Conservation (phyloP, 2,113 vertebrate species). For the Melanerpes formicivorus region DNA sequence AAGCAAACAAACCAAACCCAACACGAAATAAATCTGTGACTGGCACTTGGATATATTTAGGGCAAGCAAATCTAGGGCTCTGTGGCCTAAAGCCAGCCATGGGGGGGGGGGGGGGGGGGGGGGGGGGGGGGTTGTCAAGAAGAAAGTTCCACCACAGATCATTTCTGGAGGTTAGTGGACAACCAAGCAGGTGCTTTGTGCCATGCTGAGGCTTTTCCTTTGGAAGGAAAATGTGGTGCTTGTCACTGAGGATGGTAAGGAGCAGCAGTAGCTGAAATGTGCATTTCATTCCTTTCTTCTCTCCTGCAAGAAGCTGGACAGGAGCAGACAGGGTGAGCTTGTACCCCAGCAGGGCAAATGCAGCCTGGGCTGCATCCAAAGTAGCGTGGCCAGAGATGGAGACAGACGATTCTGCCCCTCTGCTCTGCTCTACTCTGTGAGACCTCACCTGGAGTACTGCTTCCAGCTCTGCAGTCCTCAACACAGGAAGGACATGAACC, state of each 20-base stretch:
- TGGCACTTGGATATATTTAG: constrained; percentile 22
- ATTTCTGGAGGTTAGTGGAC: background rate
- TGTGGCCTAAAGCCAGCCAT: background rate
- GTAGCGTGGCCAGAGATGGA: too few species aligned
- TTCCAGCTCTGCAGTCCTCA: too few species aligned
- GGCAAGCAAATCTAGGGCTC: background rate
- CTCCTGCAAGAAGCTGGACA: background rate
- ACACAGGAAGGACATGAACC: too few species aligned
- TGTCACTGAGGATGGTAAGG: background rate
- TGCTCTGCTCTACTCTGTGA: too few species aligned
- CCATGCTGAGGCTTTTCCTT: background rate
- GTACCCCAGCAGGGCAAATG: too few species aligned
- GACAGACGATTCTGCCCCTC: too few species aligned
- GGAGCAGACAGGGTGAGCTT: too few species aligned
- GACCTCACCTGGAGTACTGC: too few species aligned
- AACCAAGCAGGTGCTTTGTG: background rate
- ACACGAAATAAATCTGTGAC: background rate
- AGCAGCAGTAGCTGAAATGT: background rate
- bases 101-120: background rate
- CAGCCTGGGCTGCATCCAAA: too few species aligned
- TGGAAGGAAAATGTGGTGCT: background rate
- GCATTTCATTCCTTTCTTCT: background rate
- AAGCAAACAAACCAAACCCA: too few species aligned
- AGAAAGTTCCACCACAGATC: background rate
- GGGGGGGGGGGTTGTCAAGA: background rate